Base-by-base conservation (phyloP, 2,888 invertebrate genomes). In the Tolmerus cingulatus region DNA sequence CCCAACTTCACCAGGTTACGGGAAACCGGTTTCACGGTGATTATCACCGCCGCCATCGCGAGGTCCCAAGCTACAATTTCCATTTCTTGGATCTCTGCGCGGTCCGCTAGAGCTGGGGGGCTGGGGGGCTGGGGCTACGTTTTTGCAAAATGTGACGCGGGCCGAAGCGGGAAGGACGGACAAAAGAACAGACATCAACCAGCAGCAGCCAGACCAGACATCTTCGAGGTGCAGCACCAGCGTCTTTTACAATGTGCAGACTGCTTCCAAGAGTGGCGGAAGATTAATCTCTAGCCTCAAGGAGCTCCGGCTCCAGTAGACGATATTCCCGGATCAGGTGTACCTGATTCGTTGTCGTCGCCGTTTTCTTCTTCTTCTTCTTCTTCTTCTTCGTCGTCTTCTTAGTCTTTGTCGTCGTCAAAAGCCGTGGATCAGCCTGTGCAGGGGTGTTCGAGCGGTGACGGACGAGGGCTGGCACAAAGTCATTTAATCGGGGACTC, bases 1-100 rank as follows among this genome's bases (percentile, higher is more conserved):
- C 12, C 16, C 57, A 82, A 82, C 82, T 57, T 82, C 57, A 82
- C 82, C 82, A 82, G 82, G 82, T 82, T 82, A 82, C 40, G 57
- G 66, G 14, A 66, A 82, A 82, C 82, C 66, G 82, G 82, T 82
- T 82, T 51, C 19, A 66, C 37, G 82, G 57, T 82, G 82, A 82
- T 82, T 82, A 82, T 82, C 82, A 66, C 57, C n/a, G 82, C 40
- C 57, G 57, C 82, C 82, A 82, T 82, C 82, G 57, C 66, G 66
- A 66, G 66, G 12, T 82, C 37, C 82, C 82, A 37, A 82, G 66
- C 82, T 66, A 82, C 82, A 82, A 82, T 82, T 82, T 82, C 82
- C 82, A 82, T 82, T 82, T 82, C 57, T 57, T 82, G 82, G 46
- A 19, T 19, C 16, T 66, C 66, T 82, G 37, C 57, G 82, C 27